These are phyloP conservation scores for Colletes gigas DNA, from an alignment of 1,140 invertebrate genomes.

Conservation along the genomic window DNA sequence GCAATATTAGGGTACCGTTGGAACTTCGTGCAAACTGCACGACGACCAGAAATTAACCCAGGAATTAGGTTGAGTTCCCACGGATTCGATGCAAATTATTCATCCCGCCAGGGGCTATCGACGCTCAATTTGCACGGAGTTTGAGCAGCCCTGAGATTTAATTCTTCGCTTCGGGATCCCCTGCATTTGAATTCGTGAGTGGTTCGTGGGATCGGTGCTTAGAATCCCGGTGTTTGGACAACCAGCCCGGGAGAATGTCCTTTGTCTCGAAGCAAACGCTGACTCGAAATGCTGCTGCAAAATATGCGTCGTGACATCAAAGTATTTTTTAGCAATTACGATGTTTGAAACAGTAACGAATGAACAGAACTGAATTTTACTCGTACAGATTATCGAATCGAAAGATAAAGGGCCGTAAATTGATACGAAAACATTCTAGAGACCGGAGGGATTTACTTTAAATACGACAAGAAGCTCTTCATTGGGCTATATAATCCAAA, in stretches of 20 bases:
- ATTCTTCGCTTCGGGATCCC: slow-evolving; percentile 42
- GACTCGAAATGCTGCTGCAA: not conserved
- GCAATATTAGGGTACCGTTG: slow-evolving; percentile 10
- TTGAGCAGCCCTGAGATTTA: slow-evolving; percentile 58
- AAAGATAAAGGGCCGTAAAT: too few relatives aligned
- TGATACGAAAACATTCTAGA: too few relatives aligned
- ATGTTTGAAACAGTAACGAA: too few relatives aligned
- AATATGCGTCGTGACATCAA: too few relatives aligned
- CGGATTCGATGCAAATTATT: slow-evolving; percentile 61
- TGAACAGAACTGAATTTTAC: too few relatives aligned
- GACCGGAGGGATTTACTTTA: not conserved
- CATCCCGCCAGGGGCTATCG: slow-evolving; percentile 56
- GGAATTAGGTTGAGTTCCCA: slow-evolving; percentile 52
- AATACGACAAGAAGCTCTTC: not conserved
- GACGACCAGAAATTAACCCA: slow-evolving; percentile 50
- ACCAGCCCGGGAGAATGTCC: not conserved
- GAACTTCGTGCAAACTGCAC: slow-evolving; percentile 19
- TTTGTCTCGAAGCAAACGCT: slow-evolving; percentile 27
- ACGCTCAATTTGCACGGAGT: slow-evolving; percentile 58
- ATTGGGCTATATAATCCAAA: not conserved
- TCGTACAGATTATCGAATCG: too few relatives aligned
- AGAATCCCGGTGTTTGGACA: slow-evolving; percentile 42
- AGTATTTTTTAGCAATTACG: too few relatives aligned
- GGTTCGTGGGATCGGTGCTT: slow-evolving; percentile 45
- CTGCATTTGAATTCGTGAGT: slow-evolving; percentile 55